A percentile compares a stretch with the other conserved stretches of the same genome.
Conservation (phyloP, 2,113 vertebrate species). For the Paramormyrops kingsleyae region DNA sequence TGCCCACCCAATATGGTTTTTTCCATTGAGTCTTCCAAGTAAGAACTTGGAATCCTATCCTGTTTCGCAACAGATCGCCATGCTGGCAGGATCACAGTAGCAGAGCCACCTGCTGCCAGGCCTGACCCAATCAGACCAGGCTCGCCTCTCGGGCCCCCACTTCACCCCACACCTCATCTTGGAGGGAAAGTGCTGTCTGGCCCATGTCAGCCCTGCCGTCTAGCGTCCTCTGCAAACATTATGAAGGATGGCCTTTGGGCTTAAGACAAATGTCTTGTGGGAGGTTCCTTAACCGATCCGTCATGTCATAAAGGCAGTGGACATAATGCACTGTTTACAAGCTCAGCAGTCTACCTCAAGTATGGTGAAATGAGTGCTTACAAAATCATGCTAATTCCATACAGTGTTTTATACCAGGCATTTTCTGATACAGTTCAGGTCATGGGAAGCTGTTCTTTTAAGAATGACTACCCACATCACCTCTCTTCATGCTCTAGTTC, state of each 20-base stretch:
- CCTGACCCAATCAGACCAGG: background rate
- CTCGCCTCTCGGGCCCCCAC: background rate
- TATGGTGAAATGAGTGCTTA: background rate
- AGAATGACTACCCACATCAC: background rate
- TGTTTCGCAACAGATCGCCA: background rate
- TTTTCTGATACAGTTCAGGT: background rate
- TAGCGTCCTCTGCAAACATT: background rate
- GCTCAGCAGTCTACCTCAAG: background rate
- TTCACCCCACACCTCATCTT: background rate
- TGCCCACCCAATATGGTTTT: background rate
- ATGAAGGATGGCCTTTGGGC: background rate
- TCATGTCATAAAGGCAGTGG: constrained; percentile 9
- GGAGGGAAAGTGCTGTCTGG: background rate
- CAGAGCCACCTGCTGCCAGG: background rate
- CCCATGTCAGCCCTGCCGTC: background rate
- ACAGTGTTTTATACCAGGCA: background rate
- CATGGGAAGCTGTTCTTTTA: background rate
- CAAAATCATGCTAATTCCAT: background rate
- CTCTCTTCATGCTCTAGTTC: background rate
- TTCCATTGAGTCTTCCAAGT: background rate
- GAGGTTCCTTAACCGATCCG: background rate
- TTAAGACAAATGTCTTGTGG: constrained; percentile 13
- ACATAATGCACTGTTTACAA: constrained; percentile 1
- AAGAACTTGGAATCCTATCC: background rate
- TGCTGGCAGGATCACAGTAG: background rate